phyloP scores from a whole-genome alignment of 92 coral and sea anemone species.

The Siderastrea siderea region DNA sequence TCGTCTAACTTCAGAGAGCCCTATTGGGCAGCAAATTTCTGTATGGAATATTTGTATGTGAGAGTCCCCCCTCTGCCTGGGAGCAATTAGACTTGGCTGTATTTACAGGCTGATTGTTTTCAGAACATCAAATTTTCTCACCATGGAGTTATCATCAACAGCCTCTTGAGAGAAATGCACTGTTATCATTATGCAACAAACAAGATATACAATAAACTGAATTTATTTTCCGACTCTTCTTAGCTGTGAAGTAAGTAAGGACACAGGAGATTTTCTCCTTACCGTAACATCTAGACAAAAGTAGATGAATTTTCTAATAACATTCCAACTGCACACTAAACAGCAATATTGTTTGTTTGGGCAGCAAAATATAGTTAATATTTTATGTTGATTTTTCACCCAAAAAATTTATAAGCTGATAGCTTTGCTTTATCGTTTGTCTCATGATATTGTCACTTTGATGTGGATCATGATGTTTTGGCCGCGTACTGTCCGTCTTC shows the following conservation, averaged over 20 bases:
- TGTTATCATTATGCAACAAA: neutral
- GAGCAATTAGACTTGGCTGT: too few relatives aligned
- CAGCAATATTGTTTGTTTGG: neutral
- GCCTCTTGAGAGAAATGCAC: too few relatives aligned
- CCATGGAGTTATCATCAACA: too few relatives aligned
- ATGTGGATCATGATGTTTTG: too few relatives aligned
- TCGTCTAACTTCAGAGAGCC: too few relatives aligned
- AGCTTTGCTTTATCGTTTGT: neutral
- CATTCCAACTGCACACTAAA: neutral
- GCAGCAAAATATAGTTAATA: neutral
- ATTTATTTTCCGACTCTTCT: neutral
- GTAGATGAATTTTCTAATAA: slow-evolving; percentile 14
- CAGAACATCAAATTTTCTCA: too few relatives aligned
- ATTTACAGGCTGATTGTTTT: too few relatives aligned
- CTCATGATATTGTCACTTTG: too few relatives aligned
- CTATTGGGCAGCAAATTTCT: too few relatives aligned
- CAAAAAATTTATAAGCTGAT: neutral
- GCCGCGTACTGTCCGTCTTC: too few relatives aligned
- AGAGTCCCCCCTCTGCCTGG: too few relatives aligned
- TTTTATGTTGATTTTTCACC: neutral
- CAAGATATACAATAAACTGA: neutral
- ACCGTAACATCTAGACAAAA: slow-evolving; percentile 15
- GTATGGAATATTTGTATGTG: too few relatives aligned
- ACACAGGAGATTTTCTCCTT: slow-evolving; percentile 9
- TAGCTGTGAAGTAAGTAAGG: neutral